Evolutionary conservation across 1,140 invertebrate species (phyloP), one percentile per base, ranked within the genome.

Genomic region (Adoxophyes honmai): DNA sequence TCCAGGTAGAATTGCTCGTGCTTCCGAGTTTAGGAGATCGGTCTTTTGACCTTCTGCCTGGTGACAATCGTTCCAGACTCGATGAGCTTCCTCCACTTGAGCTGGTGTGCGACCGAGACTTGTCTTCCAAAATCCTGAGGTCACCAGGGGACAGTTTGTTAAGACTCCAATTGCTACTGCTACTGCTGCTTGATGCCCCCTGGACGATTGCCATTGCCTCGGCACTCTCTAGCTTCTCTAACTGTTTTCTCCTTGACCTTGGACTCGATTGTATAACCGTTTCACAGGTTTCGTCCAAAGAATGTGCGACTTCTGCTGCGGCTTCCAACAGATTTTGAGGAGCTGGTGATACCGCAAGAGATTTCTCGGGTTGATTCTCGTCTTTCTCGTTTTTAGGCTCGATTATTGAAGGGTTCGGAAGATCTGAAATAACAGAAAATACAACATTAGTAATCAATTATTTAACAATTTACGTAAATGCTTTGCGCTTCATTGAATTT

Each of bases 281-380:
- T 64, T 92, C 93, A 7, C 93, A 93, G 5, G 93, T 91, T 66
- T 93, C 91, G 64, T 94, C 93, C 9, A 94, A 67, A n/a, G 91
- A 91, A 52, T 90, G 92, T 1, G 92, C 93, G 0, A 94, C 92
- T 70, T 91, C 91, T 0, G 91, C 91, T 0, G 91, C 92, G 1
- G 93, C 92, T 75, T 94, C 92, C n/a, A 94, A 70, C 7, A 94
- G 76, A 48, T 70, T 83, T 65, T 78, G 78, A 0, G 80, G 64
- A 28, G 64, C 66, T 34, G 66, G 72, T 0, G 66, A 65, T 18
- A 57, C 44, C 1, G 66, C 18, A 11, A 68, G 56, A 13, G 66
- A 61, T 60, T 81, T 81, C 21, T 79, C 73, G 18, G 55, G 48
- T 1, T 58, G 4, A 38, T 38, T 53, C 34, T 35, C 52, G n/a